A percentile compares a stretch with the other conserved stretches of the same genome.
phyloP scores from a whole-genome alignment of 2,113 vertebrate genomes.

The Gobius niger region DNA sequence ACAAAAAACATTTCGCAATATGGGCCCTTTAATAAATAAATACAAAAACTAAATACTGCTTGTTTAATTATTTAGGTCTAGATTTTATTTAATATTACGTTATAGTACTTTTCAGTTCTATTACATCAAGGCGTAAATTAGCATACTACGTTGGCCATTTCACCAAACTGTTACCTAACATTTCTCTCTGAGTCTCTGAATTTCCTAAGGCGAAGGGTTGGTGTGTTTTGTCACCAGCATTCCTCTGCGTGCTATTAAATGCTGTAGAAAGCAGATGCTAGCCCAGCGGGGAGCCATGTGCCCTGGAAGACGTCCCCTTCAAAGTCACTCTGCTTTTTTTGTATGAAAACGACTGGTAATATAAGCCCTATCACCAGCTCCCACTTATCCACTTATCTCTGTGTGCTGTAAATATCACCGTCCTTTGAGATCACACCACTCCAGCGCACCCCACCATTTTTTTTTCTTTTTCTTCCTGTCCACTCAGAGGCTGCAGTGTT shows the following conservation, averaged over 20 bases:
- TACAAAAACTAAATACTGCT: too few species aligned
- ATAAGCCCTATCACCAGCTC: conserved; percentile 50
- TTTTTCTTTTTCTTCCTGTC: conserved; percentile 28
- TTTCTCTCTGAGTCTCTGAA: conserved; percentile 30
- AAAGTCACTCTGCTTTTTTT: conserved; percentile 50
- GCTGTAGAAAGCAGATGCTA: conserved; percentile 68
- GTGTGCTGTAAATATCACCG: conserved; percentile 56
- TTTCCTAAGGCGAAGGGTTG: conserved; percentile 46
- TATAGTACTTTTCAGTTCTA: background rate
- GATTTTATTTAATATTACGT: too few species aligned
- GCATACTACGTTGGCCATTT: background rate
- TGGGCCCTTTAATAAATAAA: too few species aligned
- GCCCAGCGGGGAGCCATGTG: conserved; percentile 51
- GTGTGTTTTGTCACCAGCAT: conserved; percentile 51
- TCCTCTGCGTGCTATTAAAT: conserved; percentile 56
- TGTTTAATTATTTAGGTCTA: too few species aligned
- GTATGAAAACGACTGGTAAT: conserved; percentile 34
- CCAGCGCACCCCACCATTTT: conserved; percentile 7
- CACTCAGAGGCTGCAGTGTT: conserved; percentile 12
- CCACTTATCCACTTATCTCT: conserved; percentile 70
- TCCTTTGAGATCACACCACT: conserved; percentile 41
- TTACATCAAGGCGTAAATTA: background rate
- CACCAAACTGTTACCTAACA: background rate
- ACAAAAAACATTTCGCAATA: too few species aligned
- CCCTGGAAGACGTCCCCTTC: conserved; percentile 53